Base-by-base conservation (phyloP, 2,888 invertebrate species). In the Drosophila stalkeri region DNA sequence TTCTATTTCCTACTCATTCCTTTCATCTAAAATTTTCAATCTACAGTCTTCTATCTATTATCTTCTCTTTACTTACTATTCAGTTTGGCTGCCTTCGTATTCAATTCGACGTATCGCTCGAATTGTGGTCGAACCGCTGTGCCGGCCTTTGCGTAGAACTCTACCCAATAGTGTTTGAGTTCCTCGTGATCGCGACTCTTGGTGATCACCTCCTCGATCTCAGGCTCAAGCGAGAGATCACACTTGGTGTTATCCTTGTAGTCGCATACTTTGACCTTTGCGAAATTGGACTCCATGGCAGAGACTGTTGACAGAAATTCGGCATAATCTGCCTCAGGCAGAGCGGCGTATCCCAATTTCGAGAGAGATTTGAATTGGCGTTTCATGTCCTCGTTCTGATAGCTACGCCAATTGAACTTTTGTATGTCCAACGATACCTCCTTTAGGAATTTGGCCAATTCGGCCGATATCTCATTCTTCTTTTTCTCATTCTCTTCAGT, bases 101-200 rank as follows among this genome's bases (percentile, higher is more conserved):
- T 94, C 9, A 96, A 91, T 49, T 94, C 93, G 0, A 96, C 94
- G 89, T 96, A 96, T 69, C 95, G 94, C 47, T 95, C 94, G 90
- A 95, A 97, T 73, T 95, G 93, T 7, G 93, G 90, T 33, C 95
- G 94, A 0, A 95, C 94, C 64, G 94, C 94, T 6, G 96, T 95
- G 0, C 96, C 96, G 0, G 96, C 96, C 37, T 94, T 95, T 59
- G 96, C 95, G 80, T 98, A 95, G 96, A 97, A 98, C 85, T 96
- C 95, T 5, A 94, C 91, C 98, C 98, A 98, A 2, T 95, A 94
- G 87, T 97, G 94, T 85, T 95, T 95, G 77, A 98, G 92, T 89
- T 97, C 96, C 16, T 97, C 95, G 2, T 96, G 96, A 90, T 98
- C 94, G 59, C 96, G 94, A 63, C 96, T 97, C 41, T 93, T 95